phyloP scores from a whole-genome alignment of 2,888 invertebrate genomes.

The Congeria kusceri region DNA sequence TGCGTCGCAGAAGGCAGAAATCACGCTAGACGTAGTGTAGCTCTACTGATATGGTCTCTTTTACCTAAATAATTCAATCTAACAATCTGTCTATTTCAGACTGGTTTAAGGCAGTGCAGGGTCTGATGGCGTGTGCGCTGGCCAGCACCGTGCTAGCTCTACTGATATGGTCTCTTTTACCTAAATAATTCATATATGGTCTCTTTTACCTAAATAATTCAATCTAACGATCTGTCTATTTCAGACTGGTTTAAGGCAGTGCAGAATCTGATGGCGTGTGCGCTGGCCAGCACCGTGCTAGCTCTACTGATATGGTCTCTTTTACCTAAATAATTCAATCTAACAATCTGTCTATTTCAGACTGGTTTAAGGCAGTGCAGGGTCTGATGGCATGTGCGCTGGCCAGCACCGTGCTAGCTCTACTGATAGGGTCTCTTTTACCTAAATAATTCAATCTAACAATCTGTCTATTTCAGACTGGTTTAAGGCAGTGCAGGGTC shows the following conservation, averaged over 20 bases:
- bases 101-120: constrained; percentile 82
- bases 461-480: constrained; percentile 7
- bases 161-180: too few relatives aligned
- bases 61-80: too few relatives aligned
- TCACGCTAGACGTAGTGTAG: too few relatives aligned
- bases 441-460: not conserved
- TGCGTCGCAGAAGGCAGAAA: too few relatives aligned
- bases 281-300: too few relatives aligned
- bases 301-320: too few relatives aligned
- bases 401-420: not conserved
- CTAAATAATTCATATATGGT: too few relatives aligned
- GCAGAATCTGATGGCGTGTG: not conserved
- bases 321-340: too few relatives aligned
- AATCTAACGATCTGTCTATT: too few relatives aligned
- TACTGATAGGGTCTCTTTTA: not conserved
- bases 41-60: too few relatives aligned
- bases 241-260: not conserved
- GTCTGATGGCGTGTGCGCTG: constrained; percentile 79
- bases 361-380: not conserved
- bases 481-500: not conserved
- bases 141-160: constrained; percentile 76
- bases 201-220: too few relatives aligned
- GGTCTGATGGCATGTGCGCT: not conserved
- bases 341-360: not conserved
- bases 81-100: constrained; percentile 72